Evolutionary conservation across 2,888 invertebrate species (phyloP), one percentile per base, ranked within the genome.

Genomic region (Drosophila tanythrix): DNA sequence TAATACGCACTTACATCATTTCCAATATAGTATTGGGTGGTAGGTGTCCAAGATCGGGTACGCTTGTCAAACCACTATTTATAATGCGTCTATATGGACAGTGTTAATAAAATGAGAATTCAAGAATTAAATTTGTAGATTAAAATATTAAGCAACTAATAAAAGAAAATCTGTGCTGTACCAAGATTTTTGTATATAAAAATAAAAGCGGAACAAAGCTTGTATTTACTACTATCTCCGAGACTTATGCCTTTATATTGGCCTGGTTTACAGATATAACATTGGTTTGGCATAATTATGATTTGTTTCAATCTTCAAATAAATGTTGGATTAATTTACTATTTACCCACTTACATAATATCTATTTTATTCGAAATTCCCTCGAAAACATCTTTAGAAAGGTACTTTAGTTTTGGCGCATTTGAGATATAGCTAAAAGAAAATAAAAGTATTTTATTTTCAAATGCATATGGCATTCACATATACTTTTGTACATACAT

Each of bases 1-100:
- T 11, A 8, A 27, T 3, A 11, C 11, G 10, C 21, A 95, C 96
- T 96, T 93, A 96, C 96, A 96, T 94, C 90, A 96, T 95, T 90
- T 95, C 95, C 79, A 96, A 92, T 90, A 96, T 90, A 92, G 94
- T 92, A 90, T 93, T 58, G 89, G 94, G 90, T 64, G 95, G 91
- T 13, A 96, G 94, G 77, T 95, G 94, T 57, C 94, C 94, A 80
- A 96, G 92, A 91, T 95, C 95, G 0, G 96, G 96, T 48, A 96
- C 94, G 88, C 95, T 95, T 78, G 94, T 91, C 62, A 96, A 92
- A 0, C 96, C 96, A 35, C 96, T 96, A 57, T 96, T 95, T 3
- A 95, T 95, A 56, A 96, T 95, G 79, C 96, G 95, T 91, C 96
- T 96, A 31, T 96, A 43, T n/a, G 50, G 57, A 13, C 13, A 38